Conservation (phyloP, 2,113 vertebrate genomes). For the Lophotis ruficrista region DNA sequence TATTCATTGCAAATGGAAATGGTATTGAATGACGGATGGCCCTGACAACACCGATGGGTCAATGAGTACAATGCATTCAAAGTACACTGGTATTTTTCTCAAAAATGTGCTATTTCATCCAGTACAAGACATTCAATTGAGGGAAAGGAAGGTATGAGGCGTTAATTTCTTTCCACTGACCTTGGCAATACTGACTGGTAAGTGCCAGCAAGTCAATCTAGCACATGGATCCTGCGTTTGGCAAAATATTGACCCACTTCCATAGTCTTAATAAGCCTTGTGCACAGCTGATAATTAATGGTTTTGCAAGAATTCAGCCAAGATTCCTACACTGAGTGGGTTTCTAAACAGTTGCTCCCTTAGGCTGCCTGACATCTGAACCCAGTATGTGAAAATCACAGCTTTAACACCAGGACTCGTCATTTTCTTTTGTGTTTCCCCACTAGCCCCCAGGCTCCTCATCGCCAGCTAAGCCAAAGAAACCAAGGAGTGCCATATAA, state of each 20-base stretch:
- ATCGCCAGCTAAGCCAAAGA: not conserved
- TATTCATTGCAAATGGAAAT: conserved; percentile 45
- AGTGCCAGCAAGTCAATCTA: not conserved
- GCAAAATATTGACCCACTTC: not conserved
- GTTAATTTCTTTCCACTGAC: not conserved
- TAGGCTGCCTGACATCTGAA: not conserved
- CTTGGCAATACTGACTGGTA: not conserved
- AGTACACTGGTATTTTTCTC: conserved; percentile 39
- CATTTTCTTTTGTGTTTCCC: not conserved
- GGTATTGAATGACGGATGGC: conserved; percentile 49
- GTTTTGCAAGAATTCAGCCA: not conserved
- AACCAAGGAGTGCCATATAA: not conserved
- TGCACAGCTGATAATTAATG: not conserved
- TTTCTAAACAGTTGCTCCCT: not conserved
- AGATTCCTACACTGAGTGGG: not conserved
- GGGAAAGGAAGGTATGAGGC: not conserved
- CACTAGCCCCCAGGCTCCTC: not conserved
- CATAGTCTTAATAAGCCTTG: not conserved
- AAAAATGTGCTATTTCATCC: conserved; percentile 68
- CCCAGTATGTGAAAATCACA: not conserved
- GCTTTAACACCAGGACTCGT: not conserved
- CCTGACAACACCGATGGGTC: conserved; percentile 42
- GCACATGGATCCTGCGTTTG: not conserved
- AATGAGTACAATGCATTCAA: not conserved
- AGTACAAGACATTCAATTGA: conserved; percentile 38